Conservation (phyloP, 2,888 invertebrate species). For the Entomobrya proxima region DNA sequence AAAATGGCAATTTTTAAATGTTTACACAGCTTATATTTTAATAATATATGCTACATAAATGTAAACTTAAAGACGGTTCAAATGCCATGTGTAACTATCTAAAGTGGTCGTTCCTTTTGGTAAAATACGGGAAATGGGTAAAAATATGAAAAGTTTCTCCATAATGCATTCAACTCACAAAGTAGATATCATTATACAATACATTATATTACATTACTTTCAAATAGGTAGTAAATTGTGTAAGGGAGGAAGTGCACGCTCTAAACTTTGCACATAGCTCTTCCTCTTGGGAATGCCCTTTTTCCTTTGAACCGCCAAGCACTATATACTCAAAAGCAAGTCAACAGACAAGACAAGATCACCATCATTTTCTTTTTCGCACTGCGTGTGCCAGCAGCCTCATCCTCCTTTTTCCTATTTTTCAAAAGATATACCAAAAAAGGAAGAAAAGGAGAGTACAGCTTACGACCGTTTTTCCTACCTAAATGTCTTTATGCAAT, state of each 20-base stretch:
- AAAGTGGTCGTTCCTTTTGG: neutral
- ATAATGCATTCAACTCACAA: slow-evolving; percentile 35
- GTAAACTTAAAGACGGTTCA: too few species aligned
- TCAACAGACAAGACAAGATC: slow-evolving; percentile 16
- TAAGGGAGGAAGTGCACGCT: slow-evolving; percentile 18
- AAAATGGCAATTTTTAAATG: neutral
- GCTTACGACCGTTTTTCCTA: neutral
- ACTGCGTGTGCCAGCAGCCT: neutral
- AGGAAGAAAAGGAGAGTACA: neutral
- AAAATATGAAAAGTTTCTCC: slow-evolving; percentile 47
- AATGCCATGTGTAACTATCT: neutral
- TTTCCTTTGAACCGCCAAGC: slow-evolving; percentile 42
- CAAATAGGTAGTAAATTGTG: slow-evolving; percentile 38
- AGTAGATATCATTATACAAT: slow-evolving; percentile 28
- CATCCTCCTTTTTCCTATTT: slow-evolving; percentile 1
- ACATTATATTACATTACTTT: slow-evolving; percentile 17
- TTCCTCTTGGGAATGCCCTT: slow-evolving; percentile 40
- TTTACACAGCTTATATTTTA: slow-evolving; percentile 23
- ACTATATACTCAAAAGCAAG: neutral
- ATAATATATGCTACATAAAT: too few species aligned
- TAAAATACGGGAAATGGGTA: slow-evolving; percentile 1
- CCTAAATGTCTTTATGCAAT: slow-evolving; percentile 23
- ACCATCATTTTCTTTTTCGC: neutral
- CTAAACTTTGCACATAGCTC: slow-evolving; percentile 45
- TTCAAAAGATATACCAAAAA: too few species aligned